A percentile compares a stretch with the other conserved stretches of the same genome.
Evolutionary conservation across 2,113 vertebrate species (phyloP).

Genomic region (Ovibos moschatus): DNA sequence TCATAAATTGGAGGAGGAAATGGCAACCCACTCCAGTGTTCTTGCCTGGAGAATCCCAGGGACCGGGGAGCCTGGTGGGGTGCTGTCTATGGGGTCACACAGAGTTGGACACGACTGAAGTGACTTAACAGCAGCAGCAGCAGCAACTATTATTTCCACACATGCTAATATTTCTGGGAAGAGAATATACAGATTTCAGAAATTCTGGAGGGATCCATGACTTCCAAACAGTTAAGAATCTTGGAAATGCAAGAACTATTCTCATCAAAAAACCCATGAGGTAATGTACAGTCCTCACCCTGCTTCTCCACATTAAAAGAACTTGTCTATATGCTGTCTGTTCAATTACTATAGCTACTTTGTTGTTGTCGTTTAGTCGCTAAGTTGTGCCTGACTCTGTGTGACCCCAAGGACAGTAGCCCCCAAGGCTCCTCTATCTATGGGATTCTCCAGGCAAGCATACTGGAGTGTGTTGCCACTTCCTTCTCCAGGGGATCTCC

Average conservation of each 20-base stretch:
- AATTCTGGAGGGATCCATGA: neutral
- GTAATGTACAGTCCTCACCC: neutral
- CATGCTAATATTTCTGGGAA: neutral
- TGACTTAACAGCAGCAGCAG: too few species aligned
- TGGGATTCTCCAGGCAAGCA: neutral
- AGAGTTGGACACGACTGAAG: too few species aligned
- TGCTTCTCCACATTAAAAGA: neutral
- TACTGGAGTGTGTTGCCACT: neutral
- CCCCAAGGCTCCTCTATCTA: neutral
- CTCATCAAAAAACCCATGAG: neutral
- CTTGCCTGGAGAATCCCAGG: too few species aligned
- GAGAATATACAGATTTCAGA: neutral
- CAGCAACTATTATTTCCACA: neutral
- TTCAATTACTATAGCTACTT: neutral
- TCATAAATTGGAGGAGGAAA: too few species aligned
- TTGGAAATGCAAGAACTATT: neutral
- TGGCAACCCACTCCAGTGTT: too few species aligned
- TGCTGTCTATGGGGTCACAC: too few species aligned
- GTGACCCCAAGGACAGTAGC: neutral
- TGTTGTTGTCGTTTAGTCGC: neutral
- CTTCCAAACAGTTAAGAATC: neutral
- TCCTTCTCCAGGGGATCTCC: neutral
- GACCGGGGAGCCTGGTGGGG: too few species aligned
- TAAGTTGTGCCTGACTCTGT: neutral
- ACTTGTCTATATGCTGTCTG: neutral